Base-by-base conservation (phyloP, 2,888 invertebrate species). In the Hoplodrina blanda region DNA sequence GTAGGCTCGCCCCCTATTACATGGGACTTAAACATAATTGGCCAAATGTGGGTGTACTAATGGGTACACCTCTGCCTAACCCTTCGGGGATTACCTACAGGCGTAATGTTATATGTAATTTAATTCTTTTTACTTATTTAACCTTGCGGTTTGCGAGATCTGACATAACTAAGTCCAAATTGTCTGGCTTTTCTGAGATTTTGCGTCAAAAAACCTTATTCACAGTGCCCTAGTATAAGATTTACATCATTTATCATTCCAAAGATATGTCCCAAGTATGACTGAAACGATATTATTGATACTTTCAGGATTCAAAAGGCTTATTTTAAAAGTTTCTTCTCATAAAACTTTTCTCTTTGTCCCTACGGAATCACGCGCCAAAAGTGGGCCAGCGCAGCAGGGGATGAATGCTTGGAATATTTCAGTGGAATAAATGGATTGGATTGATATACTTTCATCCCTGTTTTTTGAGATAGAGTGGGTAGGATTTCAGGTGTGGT, bases 281-380 rank as follows among this genome's bases (percentile, higher is more conserved):
- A 41, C 20, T 15, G 20, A 15, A 61, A 13, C 13, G 20, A n/a
- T 78, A 44, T 63, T 67, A 64, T 73, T 72, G 67, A 77, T 81
- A 68, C 56, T 57, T 67, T 37, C 15, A 33, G 46, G 54, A 62
- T 59, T 70, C 65, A 68, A 77, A 76, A 73, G 73, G 84, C 65
- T 78, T 78, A 70, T 84, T 78, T 78, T 62, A 64, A 81, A 84
- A 81, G 82, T 81, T 76, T 69, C 25, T 57, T 56, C 37, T 50
- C 17, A 56, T 54, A 64, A 68, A 73, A 78, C 30, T 81, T 83
- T 41, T 49, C 61, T 4, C 57, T 84, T 73, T 78, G 62, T 81
- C 66, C 67, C 73, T 10, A 33, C 49, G 74, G 80, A 1, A 52
- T 62, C 52, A 65, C 37, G 64, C 49, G 50, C 11, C 10, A 46